Conservation (phyloP, 2,888 invertebrate species). For the Hirtodrosophila cameraria region DNA sequence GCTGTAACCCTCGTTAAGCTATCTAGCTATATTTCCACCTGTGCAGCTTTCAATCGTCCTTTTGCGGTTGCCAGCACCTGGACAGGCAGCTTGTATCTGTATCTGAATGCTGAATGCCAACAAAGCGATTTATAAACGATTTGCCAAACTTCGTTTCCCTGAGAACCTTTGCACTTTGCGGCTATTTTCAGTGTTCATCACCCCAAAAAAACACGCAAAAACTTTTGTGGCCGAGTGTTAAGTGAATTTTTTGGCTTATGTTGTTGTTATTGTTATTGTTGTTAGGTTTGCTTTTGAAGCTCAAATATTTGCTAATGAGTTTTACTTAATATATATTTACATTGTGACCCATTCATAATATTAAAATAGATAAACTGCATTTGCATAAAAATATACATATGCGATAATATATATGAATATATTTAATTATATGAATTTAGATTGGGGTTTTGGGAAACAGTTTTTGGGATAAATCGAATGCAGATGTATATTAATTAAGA, state of each 20-base stretch:
- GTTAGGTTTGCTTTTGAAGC: slow-evolving; percentile 29
- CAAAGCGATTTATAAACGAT: slow-evolving; percentile 77
- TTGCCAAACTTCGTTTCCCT: slow-evolving; percentile 61
- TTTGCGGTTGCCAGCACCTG: slow-evolving; percentile 46
- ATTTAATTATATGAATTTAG: slow-evolving; percentile 55
- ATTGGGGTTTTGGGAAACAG: slow-evolving; percentile 29
- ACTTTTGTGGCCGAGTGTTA: slow-evolving; percentile 68
- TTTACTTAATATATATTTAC: slow-evolving; percentile 55
- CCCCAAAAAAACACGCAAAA: slow-evolving; percentile 34
- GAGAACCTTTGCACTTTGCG: slow-evolving; percentile 59
- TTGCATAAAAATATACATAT: neutral
- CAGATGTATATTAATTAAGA: too few relatives aligned
- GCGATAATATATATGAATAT: slow-evolving; percentile 6
- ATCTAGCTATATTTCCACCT: slow-evolving; percentile 16
- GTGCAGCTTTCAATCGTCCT: slow-evolving; percentile 25
- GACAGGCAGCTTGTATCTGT: slow-evolving; percentile 1
- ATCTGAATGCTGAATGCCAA: slow-evolving; percentile 21
- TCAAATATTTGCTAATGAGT: slow-evolving; percentile 78
- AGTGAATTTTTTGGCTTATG: slow-evolving; percentile 63
- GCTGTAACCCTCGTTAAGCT: slow-evolving; percentile 23
- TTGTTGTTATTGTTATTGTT: slow-evolving; percentile 14
- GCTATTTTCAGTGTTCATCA: slow-evolving; percentile 28
- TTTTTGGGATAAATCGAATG: too few relatives aligned
- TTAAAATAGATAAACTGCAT: slow-evolving; percentile 12
- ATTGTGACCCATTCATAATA: slow-evolving; percentile 41